Evolutionary conservation across 1,140 invertebrate genomes (phyloP).

Genomic region (Cyclina sinensis): DNA sequence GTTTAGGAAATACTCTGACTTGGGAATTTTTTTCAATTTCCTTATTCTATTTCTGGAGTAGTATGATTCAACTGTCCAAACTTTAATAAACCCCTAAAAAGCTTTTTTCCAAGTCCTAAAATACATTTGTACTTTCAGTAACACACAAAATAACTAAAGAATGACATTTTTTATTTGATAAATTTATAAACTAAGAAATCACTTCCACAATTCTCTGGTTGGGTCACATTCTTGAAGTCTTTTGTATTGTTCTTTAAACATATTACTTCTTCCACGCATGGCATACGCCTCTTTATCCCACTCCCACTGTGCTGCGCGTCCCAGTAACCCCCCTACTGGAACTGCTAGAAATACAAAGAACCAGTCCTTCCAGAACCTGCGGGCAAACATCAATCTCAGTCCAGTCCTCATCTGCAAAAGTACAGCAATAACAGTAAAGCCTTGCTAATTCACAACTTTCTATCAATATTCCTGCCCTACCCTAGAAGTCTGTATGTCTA

Average conservation of each 20-base stretch:
- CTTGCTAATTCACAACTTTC: not conserved
- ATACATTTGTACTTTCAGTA: too few relatives aligned
- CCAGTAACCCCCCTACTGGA: not conserved
- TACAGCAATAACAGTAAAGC: not conserved
- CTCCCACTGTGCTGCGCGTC: not conserved
- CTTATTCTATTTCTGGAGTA: too few relatives aligned
- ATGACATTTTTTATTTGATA: too few relatives aligned
- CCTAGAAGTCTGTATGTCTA: too few relatives aligned
- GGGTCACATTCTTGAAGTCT: constrained; percentile 36
- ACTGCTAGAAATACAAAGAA: not conserved
- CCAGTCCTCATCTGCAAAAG: constrained; percentile 62
- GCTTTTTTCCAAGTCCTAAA: too few relatives aligned
- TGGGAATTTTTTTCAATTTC: too few relatives aligned
- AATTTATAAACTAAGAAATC: not conserved
- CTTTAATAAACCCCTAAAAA: too few relatives aligned
- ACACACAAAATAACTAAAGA: too few relatives aligned
- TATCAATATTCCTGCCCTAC: not conserved
- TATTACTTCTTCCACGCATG: constrained; percentile 42
- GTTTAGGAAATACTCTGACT: too few relatives aligned
- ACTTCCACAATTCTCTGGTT: constrained; percentile 21
- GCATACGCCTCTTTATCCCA: constrained; percentile 49
- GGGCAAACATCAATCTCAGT: constrained; percentile 44
- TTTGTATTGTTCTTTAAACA: constrained; percentile 32
- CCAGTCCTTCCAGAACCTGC: constrained; percentile 30
- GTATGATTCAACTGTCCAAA: too few relatives aligned